Evolutionary conservation across 2,888 invertebrate genomes (phyloP).

Genomic region (Taphrorychus bicolor): DNA sequence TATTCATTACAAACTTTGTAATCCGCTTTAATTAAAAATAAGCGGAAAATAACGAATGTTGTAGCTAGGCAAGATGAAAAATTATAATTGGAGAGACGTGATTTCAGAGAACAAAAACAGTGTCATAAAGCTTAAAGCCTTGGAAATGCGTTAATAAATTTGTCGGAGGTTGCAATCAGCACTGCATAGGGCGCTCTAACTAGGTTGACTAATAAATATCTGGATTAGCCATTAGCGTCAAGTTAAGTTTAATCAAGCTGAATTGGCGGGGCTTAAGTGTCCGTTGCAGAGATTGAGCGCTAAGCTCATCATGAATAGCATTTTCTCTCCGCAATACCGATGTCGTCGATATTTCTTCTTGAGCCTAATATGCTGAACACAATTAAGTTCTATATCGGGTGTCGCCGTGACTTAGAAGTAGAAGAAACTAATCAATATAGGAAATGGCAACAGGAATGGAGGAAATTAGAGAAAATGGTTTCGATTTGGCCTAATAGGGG

Average conservation of each 20-base stretch:
- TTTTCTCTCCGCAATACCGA: not conserved
- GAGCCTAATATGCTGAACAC: not conserved
- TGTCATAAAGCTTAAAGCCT: not conserved
- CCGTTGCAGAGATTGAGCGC: slow-evolving; percentile 28
- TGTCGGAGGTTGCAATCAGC: slow-evolving; percentile 22
- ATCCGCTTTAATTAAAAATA: no score
- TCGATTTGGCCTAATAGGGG: slow-evolving; percentile 37
- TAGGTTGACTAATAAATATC: slow-evolving; percentile 33
- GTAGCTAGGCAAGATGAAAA: no score
- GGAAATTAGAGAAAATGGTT: slow-evolving; percentile 38
- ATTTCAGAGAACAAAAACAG: no score
- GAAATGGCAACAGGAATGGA: slow-evolving; percentile 33
- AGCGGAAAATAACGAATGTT: no score
- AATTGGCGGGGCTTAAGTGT: slow-evolving; percentile 30
- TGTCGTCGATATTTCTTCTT: not conserved
- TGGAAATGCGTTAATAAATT: slow-evolving; percentile 10
- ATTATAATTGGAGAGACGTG: no score
- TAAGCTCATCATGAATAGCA: not conserved
- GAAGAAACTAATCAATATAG: slow-evolving; percentile 29
- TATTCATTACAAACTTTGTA: no score
- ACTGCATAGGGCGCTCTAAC: slow-evolving; percentile 27
- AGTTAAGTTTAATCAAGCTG: slow-evolving; percentile 36
- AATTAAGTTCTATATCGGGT: not conserved
- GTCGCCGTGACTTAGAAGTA: slow-evolving; percentile 10
- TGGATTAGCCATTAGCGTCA: slow-evolving; percentile 37